Percentiles rank a stretch among this genome's conserved stretches.
phyloP scores from a whole-genome alignment of 2,113 vertebrate species.

The pig (Sus scrofa) region DNA sequence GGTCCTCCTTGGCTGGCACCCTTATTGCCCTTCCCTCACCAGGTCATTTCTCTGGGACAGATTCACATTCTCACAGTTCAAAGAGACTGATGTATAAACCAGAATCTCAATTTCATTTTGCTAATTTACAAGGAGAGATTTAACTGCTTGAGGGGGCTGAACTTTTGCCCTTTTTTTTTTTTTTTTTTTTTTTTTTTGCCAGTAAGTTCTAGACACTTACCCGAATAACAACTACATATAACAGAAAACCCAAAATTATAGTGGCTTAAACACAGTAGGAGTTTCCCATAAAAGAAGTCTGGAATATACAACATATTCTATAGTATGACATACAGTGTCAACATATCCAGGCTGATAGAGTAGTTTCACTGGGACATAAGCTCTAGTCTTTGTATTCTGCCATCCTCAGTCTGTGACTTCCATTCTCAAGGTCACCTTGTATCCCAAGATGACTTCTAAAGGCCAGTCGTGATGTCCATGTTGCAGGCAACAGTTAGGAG shows the following conservation, averaged over 20 bases:
- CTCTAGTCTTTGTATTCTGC: background rate
- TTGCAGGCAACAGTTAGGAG: background rate
- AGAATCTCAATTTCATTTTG: background rate
- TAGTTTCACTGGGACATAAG: background rate
- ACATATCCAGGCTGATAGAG: background rate
- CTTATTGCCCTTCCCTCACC: background rate
- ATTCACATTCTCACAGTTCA: background rate
- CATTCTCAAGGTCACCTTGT: background rate
- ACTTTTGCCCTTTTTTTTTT: background rate
- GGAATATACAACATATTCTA: background rate
- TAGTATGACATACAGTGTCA: background rate
- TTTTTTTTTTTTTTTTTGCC: no score
- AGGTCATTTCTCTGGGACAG: background rate
- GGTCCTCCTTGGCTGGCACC: background rate
- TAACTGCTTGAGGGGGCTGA: background rate
- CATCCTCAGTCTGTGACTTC: background rate
- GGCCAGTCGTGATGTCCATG: background rate
- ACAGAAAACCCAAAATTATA: background rate
- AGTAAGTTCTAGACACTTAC: background rate
- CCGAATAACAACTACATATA: background rate
- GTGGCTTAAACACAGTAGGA: background rate
- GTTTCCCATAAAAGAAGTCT: background rate
- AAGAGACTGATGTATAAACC: background rate
- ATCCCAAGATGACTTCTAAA: background rate
- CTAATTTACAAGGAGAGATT: background rate